Conservation (phyloP, 2,888 invertebrate genomes). For the Lamellibrachia satsuma region DNA sequence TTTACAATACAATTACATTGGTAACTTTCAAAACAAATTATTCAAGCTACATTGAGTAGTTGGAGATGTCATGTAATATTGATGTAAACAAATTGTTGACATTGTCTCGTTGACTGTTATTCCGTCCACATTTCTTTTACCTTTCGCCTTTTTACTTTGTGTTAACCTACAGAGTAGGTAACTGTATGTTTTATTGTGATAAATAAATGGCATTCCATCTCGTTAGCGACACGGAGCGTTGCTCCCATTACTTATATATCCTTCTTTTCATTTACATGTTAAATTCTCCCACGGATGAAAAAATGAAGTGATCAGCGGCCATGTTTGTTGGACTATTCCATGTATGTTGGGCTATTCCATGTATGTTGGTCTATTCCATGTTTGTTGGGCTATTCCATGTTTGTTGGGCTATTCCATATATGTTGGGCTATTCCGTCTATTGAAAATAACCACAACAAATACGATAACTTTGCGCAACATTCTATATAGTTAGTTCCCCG, state of each 20-base stretch:
- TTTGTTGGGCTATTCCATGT: too few relatives aligned
- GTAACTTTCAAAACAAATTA: neutral
- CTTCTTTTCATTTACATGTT: neutral
- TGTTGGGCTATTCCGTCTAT: too few relatives aligned
- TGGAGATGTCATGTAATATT: neutral
- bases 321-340: too few relatives aligned
- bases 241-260: neutral
- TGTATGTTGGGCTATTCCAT: too few relatives aligned
- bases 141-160: neutral
- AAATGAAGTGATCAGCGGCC: too few relatives aligned
- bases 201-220: neutral
- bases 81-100: neutral
- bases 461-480: too few relatives aligned
- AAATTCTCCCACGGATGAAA: neutral
- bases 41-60: neutral
- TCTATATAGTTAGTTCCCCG: too few relatives aligned
- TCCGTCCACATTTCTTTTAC: neutral
- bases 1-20: neutral
- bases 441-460: too few relatives aligned
- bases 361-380: too few relatives aligned
- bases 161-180: neutral
- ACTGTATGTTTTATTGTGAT: neutral
- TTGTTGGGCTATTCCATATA: too few relatives aligned
- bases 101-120: neutral
- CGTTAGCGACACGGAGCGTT: neutral